phyloP scores from a whole-genome alignment of 2,113 vertebrate genomes.

The Thunnus maccoyii region DNA sequence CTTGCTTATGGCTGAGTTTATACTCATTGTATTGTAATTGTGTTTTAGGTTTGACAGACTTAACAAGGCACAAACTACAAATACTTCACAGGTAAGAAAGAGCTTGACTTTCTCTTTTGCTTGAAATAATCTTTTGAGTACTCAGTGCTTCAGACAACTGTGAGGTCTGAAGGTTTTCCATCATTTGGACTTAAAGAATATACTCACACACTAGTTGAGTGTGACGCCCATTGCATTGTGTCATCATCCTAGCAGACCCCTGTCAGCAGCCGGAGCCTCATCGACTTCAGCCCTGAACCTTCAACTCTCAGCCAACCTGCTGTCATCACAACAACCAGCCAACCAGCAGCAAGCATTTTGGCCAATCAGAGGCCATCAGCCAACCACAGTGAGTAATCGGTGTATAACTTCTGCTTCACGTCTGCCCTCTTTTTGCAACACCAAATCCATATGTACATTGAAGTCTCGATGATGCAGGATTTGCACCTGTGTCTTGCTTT shows the following conservation, averaged over 20 bases:
- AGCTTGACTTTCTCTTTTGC: background rate
- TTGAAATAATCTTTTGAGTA: background rate
- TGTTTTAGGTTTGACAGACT: constrained; percentile 92
- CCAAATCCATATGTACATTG: background rate
- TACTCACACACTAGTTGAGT: background rate
- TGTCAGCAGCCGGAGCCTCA: constrained; percentile 69
- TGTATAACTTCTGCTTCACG: background rate
- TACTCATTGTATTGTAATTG: background rate
- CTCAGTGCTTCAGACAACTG: background rate
- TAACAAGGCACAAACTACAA: constrained; percentile 84
- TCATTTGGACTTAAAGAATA: background rate
- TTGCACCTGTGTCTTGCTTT: background rate
- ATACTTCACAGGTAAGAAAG: constrained; percentile 69
- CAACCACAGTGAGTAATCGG: constrained; percentile 84
- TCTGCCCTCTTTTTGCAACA: background rate
- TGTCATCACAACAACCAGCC: constrained; percentile 68
- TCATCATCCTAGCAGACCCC: constrained; percentile 50
- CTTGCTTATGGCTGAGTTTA: background rate
- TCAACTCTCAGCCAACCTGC: constrained; percentile 78
- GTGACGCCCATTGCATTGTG: background rate
- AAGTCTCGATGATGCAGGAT: background rate
- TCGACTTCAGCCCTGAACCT: constrained; percentile 81
- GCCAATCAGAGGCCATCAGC: constrained; percentile 81
- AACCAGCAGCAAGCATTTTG: constrained; percentile 59
- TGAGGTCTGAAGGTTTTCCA: background rate